phyloP scores from a whole-genome alignment of 2,797 vertebrate genomes.

The Cichlasoma orientale region DNA sequence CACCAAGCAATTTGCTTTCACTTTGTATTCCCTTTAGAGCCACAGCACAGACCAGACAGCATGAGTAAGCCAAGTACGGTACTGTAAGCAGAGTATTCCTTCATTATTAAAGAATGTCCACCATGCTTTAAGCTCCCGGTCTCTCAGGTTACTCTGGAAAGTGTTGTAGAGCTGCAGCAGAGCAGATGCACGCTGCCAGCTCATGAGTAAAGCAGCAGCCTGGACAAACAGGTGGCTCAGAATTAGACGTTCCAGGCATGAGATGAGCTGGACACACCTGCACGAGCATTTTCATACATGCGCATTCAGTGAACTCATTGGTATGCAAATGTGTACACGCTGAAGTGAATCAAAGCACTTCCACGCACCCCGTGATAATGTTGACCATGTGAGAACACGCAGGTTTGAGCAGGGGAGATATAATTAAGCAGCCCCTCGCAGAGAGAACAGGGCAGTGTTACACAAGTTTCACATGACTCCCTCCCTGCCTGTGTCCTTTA shows the following conservation, averaged over 20 bases:
- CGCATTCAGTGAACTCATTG: not conserved
- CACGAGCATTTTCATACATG: not conserved
- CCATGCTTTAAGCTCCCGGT: constrained; percentile 48
- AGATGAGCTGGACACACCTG: not conserved
- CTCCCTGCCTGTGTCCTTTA: constrained; percentile 52
- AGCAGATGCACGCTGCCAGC: constrained; percentile 49
- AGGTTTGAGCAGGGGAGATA: constrained; percentile 44
- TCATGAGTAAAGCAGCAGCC: constrained; percentile 26
- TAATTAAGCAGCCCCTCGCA: constrained; percentile 53
- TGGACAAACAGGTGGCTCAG: constrained; percentile 58
- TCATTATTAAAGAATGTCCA: constrained; percentile 76
- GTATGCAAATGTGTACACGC: constrained; percentile 16
- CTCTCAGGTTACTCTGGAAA: constrained; percentile 71
- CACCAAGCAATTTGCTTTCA: constrained; percentile 41
- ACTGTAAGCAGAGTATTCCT: constrained; percentile 67
- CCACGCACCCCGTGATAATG: not conserved
- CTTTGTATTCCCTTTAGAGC: constrained; percentile 20
- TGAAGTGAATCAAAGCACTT: constrained; percentile 6
- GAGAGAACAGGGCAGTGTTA: constrained; percentile 37
- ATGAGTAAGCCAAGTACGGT: constrained; percentile 29
- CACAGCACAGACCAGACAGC: constrained; percentile 1
- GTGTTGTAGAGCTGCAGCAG: constrained; percentile 43
- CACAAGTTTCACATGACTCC: constrained; percentile 59
- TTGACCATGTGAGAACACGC: constrained; percentile 55
- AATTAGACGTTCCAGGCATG: not conserved